Conservation (phyloP, 2,113 vertebrate species). For the Cryptomyrus ogoouensis region DNA sequence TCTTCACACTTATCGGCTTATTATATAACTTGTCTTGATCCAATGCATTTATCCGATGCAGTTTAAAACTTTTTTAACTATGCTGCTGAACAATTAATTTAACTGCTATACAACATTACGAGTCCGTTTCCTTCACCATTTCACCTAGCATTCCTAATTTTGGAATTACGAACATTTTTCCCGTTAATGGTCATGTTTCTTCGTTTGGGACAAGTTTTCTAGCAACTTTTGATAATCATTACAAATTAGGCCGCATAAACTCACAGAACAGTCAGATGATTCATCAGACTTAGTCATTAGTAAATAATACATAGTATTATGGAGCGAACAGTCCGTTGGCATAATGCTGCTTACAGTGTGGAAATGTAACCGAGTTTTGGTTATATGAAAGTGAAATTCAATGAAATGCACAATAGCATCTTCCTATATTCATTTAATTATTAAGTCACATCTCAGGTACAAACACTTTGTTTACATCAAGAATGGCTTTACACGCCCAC, state of each 20-base stretch:
- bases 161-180: background rate
- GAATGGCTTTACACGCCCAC: background rate
- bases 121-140: background rate
- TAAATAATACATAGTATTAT: background rate
- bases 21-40: background rate
- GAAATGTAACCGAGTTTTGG: background rate
- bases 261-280: background rate
- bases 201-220: background rate
- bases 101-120: background rate
- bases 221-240: background rate
- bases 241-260: background rate
- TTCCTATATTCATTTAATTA: background rate
- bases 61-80: background rate
- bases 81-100: background rate
- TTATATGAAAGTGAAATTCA: background rate
- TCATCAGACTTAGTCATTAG: background rate
- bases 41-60: background rate
- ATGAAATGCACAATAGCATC: background rate
- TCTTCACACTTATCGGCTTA: background rate
- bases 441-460: background rate
- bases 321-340: background rate
- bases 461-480: slow-evolving; percentile 3
- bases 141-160: background rate
- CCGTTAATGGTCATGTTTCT: background rate
- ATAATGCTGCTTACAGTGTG: background rate